Base-by-base conservation (phyloP, 1,140 invertebrate species). In the Drosophila pseudoananassae region DNA sequence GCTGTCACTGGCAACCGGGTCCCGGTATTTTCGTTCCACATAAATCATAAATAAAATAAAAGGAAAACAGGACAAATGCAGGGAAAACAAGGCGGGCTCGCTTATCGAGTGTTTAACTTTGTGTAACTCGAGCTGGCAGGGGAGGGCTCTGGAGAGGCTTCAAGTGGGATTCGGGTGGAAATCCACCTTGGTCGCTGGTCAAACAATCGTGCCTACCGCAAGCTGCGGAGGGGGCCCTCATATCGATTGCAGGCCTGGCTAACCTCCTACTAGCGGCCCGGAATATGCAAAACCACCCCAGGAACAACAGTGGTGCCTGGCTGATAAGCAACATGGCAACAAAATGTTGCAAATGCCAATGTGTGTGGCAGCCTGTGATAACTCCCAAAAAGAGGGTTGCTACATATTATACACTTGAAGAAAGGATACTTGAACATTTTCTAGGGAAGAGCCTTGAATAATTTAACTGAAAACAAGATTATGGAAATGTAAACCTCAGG, bases 341-440 rank as follows among this genome's bases (percentile, higher is more conserved):
- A 82, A 83, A 87, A 87, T 87, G 72, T 76, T 76, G 73, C 61
- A 74, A 88, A 76, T 87, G 78, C 64, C 81, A 87, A 85, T 83
- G 82, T 85, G 82, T 85, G 82, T 85, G 82, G 82, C 82, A 87
- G 82, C 82, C 82, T 85, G 78, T 87, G 82, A 85, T 85, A 85
- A 40, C 70, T 46, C 69, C 71, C 54, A 47, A 50, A 58, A 46
- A 54, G 72, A 33, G 61, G 72, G 73, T 76, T 54, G 72, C 54
- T 73, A 63, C 29, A 49, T 27, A 7, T 17, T 31, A 29, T 57
- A 66, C 63, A 23, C 40, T 43, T 17, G 8, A 43, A 14, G 15
- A 43, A 43, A 43, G 6, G 10, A 1, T 14, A 40, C 4, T 40
- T 6, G n/a, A 15, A 14, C 3, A 14, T 17, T 17, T 43, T 17